Conservation (phyloP, 2,888 invertebrate species). For the Ophonus ardosiacus region DNA sequence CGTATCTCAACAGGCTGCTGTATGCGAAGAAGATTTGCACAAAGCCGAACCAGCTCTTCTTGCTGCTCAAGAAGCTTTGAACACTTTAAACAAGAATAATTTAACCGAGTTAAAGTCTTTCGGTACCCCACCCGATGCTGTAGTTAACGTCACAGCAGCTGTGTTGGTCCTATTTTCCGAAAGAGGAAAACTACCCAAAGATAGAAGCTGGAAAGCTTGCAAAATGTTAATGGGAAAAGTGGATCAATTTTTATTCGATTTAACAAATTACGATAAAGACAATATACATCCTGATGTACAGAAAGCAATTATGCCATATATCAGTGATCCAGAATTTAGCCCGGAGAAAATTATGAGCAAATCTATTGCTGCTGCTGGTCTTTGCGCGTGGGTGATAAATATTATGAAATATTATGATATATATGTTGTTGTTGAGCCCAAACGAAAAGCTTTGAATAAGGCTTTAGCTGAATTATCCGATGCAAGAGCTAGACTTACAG, state of each 20-base stretch:
- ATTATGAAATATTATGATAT: constrained; percentile 93
- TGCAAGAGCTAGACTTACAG: constrained; percentile 88
- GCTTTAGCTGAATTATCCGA: constrained; percentile 91
- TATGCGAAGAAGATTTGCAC: constrained; percentile 92
- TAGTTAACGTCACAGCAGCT: constrained; percentile 91
- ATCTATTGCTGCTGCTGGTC: constrained; percentile 93
- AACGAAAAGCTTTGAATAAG: constrained; percentile 89
- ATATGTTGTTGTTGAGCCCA: constrained; percentile 94
- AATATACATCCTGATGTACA: constrained; percentile 93
- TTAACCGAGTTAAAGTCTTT: constrained; percentile 96
- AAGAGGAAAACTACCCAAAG: constrained; percentile 91
- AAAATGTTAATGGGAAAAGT: constrained; percentile 95
- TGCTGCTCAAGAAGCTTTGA: constrained; percentile 93
- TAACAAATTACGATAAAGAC: constrained; percentile 94
- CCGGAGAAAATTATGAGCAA: constrained; percentile 90
- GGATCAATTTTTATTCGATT: constrained; percentile 89
- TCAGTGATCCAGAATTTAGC: constrained; percentile 87
- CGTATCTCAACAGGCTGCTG: constrained; percentile 89
- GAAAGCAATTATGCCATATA: constrained; percentile 84
- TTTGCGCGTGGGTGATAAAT: constrained; percentile 97
- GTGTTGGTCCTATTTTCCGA: constrained; percentile 91
- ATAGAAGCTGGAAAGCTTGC: constrained; percentile 94
- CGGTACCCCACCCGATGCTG: constrained; percentile 93
- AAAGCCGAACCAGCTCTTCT: constrained; percentile 94
- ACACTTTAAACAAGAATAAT: constrained; percentile 95